Conservation (phyloP, 2,888 invertebrate genomes). For the Parascotia fuliginaria region DNA sequence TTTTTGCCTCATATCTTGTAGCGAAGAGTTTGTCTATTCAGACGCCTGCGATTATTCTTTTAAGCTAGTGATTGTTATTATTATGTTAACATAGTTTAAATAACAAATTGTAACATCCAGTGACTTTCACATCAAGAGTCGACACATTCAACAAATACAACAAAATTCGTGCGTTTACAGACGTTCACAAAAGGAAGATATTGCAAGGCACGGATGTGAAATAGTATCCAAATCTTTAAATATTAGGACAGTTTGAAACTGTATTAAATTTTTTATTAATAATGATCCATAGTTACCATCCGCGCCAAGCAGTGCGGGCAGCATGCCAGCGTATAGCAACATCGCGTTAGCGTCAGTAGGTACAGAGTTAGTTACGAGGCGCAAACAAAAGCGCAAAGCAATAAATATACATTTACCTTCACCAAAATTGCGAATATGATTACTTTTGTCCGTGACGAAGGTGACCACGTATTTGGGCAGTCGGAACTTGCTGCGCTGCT, state of each 20-base stretch:
- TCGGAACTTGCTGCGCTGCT: slow-evolving; percentile 84
- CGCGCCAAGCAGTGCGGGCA: slow-evolving; percentile 62
- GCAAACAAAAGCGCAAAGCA: slow-evolving; percentile 82
- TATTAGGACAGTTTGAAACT: slow-evolving; percentile 11
- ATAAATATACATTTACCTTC: slow-evolving; percentile 87
- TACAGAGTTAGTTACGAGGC: slow-evolving; percentile 70
- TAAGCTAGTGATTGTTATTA: neutral
- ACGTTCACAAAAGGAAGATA: slow-evolving; percentile 48
- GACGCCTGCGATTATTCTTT: neutral
- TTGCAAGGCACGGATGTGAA: slow-evolving; percentile 56
- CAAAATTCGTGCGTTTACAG: slow-evolving; percentile 43
- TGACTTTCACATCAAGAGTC: slow-evolving; percentile 1
- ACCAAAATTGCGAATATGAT: slow-evolving; percentile 87
- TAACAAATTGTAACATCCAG: neutral
- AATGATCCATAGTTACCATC: slow-evolving; percentile 45
- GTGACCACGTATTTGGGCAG: slow-evolving; percentile 88
- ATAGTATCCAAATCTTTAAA: slow-evolving; percentile 11
- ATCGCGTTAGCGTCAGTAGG: slow-evolving; percentile 67
- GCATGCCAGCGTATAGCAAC: slow-evolving; percentile 62
- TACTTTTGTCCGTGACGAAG: slow-evolving; percentile 86
- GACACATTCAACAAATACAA: slow-evolving; percentile 26
- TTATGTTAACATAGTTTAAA: neutral
- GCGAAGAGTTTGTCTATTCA: slow-evolving; percentile 3
- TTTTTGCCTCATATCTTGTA: slow-evolving; percentile 2
- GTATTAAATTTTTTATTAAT: slow-evolving; percentile 21